Evolutionary conservation across 2,113 vertebrate genomes (phyloP), one percentile per base, ranked within the genome.

Genomic region (Neolamprologus kungweensis): DNA sequence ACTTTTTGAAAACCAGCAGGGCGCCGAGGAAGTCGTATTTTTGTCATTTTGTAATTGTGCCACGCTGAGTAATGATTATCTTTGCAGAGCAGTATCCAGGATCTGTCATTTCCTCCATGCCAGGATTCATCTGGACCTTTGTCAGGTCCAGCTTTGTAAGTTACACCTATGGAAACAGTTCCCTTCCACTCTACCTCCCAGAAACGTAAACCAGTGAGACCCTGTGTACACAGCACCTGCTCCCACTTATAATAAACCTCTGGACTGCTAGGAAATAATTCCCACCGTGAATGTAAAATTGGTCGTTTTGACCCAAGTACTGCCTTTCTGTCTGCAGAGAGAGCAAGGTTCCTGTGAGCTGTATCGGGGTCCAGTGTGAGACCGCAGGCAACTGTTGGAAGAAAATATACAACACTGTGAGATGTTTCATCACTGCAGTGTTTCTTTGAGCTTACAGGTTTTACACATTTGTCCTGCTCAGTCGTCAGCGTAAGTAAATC

Each of bases 141-240:
- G 10, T 12, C 11, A 4, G 53, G 53, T 54, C 10, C 53, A 12
- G 53, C 53, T 54, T 55, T 55, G 53, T 23, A 55, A 55, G 53
- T 23, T 23, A 55, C 53, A 55, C 53, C 53, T 55, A 55, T 55
- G 21, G 53, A 55, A 55, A 55, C 53, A 7, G 21, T 23, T 23
- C 53, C 21, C 21, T 13, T 23, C 21, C 53, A 55, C 53, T 55
- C 0, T 55, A 55, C 53, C 21, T 55, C 53, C 53, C 53, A 55
- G 4, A 1, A 0, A 12, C 11, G 0, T 55, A 55, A 23, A 55
- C 21, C 53, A 55, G 53, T 55, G 53, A 55, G 53, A 55, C 53
- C 53, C 21, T 55, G 21, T 23, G 53, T 55, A 55, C 21, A 55
- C 0, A 23, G 21, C 21, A 23, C 53, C 53, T 1, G 53, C 21